phyloP scores from a whole-genome alignment of 2,888 invertebrate genomes.

The Drosophila aldrichi region DNA sequence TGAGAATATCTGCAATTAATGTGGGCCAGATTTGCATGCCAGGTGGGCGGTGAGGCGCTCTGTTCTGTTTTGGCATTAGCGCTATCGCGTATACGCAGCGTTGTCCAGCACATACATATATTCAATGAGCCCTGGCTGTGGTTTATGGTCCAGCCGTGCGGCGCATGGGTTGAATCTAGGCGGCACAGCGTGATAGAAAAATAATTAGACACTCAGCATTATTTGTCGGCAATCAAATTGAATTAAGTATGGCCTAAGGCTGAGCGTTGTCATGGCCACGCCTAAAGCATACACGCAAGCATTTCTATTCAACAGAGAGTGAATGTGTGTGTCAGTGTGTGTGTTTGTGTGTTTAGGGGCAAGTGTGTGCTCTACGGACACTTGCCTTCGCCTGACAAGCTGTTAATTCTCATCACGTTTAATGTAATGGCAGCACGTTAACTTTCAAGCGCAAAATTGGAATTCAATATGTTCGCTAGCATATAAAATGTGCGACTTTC shows the following conservation, averaged over 20 bases:
- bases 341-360: conserved; percentile 10
- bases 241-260: conserved; percentile 68
- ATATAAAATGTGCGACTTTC: conserved; percentile 63
- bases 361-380: conserved; percentile 36
- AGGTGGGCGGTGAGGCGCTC: not conserved
- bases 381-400: conserved; percentile 52
- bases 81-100: conserved; percentile 60
- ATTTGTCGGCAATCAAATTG: conserved; percentile 80
- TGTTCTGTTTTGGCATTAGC: conserved; percentile 1
- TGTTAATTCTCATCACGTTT: conserved; percentile 81
- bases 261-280: conserved; percentile 51
- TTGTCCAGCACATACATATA: conserved; percentile 33
- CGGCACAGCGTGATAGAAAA: conserved; percentile 47
- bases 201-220: conserved; percentile 80
- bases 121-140: conserved; percentile 51
- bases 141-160: conserved; percentile 27
- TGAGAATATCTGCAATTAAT: conserved; percentile 51
- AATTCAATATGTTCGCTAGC: conserved; percentile 76
- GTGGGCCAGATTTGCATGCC: conserved; percentile 37
- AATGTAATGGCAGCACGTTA: conserved; percentile 79
- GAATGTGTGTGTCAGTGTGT: not conserved
- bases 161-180: conserved; percentile 34
- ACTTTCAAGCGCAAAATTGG: conserved; percentile 77
- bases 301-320: conserved; percentile 27
- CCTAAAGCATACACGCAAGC: conserved; percentile 29